A percentile compares a stretch with the other conserved stretches of the same genome.
Evolutionary conservation across 1,140 invertebrate species (phyloP).

Genomic region (Oryctes rhinoceros): DNA sequence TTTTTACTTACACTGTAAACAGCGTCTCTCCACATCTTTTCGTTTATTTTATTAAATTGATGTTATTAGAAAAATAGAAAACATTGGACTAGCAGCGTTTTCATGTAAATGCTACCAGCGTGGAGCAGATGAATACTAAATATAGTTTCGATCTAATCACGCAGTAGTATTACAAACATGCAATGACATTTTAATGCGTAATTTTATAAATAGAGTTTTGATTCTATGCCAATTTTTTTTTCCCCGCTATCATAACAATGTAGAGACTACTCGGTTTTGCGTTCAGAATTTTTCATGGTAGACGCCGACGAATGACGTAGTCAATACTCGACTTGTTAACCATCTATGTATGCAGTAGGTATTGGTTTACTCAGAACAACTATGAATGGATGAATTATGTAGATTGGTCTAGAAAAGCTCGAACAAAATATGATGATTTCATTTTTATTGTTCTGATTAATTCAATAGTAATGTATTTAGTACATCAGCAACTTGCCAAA

Average conservation of each 20-base stretch:
- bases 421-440: too few relatives aligned
- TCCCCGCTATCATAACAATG: constrained; percentile 21
- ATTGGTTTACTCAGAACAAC: background rate
- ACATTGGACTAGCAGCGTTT: background rate
- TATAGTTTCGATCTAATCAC: background rate
- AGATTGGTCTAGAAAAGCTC: background rate
- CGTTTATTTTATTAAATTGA: background rate
- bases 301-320: background rate
- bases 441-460: too few relatives aligned
- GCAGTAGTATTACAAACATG: constrained; percentile 24
- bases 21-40: constrained; percentile 44
- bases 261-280: background rate
- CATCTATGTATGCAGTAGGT: background rate
- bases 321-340: background rate
- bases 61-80: background rate
- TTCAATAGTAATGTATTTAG: too few relatives aligned
- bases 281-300: background rate
- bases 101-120: background rate
- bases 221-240: constrained; percentile 31
- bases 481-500: too few relatives aligned
- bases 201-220: constrained; percentile 37
- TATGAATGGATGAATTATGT: background rate
- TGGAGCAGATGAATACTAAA: constrained; percentile 32
- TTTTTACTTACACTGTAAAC: constrained; percentile 45
- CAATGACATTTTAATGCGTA: constrained; percentile 36